Percentiles rank a stretch among this genome's conserved stretches.
Evolutionary conservation across 2,797 vertebrate species (phyloP).

Genomic region (Morelia viridis): DNA sequence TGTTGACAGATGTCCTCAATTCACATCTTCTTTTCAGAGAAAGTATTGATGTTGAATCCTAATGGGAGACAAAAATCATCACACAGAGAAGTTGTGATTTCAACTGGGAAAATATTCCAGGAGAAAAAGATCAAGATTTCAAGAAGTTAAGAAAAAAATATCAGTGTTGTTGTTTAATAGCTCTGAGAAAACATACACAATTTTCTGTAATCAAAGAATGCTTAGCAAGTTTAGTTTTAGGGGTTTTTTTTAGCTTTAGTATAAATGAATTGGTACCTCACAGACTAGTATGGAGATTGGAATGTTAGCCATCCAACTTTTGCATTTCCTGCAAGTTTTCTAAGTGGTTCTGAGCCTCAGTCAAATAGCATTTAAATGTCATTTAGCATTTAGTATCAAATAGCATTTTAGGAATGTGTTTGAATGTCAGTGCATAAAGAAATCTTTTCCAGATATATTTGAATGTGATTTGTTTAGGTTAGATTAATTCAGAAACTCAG

Average conservation of each 20-base stretch:
- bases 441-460: too few species aligned
- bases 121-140: neutral
- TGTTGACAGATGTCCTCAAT: conserved; percentile 49
- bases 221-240: too few species aligned
- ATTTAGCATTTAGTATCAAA: neutral
- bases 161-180: neutral
- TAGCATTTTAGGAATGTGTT: neutral
- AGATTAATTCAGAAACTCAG: too few species aligned
- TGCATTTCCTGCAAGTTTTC: neutral
- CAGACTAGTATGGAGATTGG: neutral
- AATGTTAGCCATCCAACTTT: neutral
- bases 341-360: neutral
- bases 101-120: neutral
- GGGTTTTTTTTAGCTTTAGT: too few species aligned
- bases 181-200: neutral
- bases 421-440: too few species aligned
- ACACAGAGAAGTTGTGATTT: too few species aligned
- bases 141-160: neutral
- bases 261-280: neutral
- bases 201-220: neutral
- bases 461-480: too few species aligned
- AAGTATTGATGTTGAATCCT: neutral
- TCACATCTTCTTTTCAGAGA: conserved; percentile 19
- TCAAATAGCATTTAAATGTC: neutral
- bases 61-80: too few species aligned